Evolutionary conservation across 2,797 vertebrate species (phyloP), one percentile per base, ranked within the genome.

Genomic region (Chromis chromis): DNA sequence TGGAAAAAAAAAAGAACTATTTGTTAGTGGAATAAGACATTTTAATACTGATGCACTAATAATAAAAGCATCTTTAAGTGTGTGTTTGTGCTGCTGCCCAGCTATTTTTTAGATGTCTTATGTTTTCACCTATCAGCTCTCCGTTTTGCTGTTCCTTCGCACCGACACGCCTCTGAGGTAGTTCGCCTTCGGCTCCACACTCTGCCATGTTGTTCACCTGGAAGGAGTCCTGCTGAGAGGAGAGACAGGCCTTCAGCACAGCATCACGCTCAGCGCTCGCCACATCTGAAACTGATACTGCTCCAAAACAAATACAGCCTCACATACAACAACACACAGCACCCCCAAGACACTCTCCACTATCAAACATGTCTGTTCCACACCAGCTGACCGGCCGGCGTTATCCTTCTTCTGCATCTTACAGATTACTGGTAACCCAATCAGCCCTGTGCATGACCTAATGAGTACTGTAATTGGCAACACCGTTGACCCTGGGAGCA

Each of bases 91-190:
- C 7, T 17, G 4, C 14, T 57, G n/a, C 50, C 49, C 46, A 33
- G n/a, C 21, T 59, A 3, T 8, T 25, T 13, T 31, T 50, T 39
- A 17, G 28, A 4, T n/a, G 39, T 27, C 4, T 24, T 25, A n/a
- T 55, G 21, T 28, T 54, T 42, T 76, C 75, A 96, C 96, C 96
- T 92, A 91, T 91, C 70, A 94, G 92, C 79, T 71, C 95, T 53
- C 95, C 95, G 79, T 96, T 96, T 77, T 92, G 92, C 64, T 94
- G 94, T 63, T 95, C 94, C 91, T 96, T 95, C 79, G 70, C 91
- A 71, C 88, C 88, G 39, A 85, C 58, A 70, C 89, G 93, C 90
- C 94, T 95, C 92, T 95, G 95, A 91, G 62, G 58, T 24, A 72
- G 61, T 33, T 96, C 94, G 83, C 92, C 91, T 49, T 94, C 91